A percentile compares a stretch with the other conserved stretches of the same genome.
Evolutionary conservation across 2,888 invertebrate genomes (phyloP).

Genomic region (Drosophila sordidula): DNA sequence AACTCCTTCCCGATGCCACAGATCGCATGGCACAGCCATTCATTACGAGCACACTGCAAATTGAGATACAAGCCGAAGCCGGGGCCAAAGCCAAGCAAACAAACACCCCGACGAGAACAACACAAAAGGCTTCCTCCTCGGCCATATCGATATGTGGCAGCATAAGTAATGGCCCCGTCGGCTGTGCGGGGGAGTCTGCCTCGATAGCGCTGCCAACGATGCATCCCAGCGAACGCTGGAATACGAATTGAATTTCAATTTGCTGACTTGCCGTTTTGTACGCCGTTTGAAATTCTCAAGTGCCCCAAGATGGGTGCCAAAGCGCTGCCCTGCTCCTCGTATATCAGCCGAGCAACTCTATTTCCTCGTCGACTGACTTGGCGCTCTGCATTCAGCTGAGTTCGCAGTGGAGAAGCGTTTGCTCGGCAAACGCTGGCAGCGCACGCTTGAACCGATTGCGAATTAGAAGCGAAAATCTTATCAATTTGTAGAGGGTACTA

Average conservation of each 20-base stretch:
- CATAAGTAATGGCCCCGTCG: slow-evolving; percentile 51
- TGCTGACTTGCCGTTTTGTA: slow-evolving; percentile 52
- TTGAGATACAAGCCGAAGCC: slow-evolving; percentile 69
- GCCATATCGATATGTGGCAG: slow-evolving; percentile 58
- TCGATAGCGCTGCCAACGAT: slow-evolving; percentile 24
- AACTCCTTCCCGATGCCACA: slow-evolving; percentile 34
- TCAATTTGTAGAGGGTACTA: no score
- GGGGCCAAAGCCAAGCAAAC: slow-evolving; percentile 26
- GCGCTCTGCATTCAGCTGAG: no score
- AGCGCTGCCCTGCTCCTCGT: slow-evolving; percentile 17
- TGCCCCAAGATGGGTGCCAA: slow-evolving; percentile 13
- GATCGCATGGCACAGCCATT: slow-evolving; percentile 56
- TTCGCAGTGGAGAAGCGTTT: no score
- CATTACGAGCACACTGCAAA: slow-evolving; percentile 69
- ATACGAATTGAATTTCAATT: slow-evolving; percentile 64
- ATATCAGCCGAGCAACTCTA: background rate
- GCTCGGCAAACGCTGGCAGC: no score
- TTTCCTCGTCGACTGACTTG: no score
- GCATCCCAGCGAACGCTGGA: slow-evolving; percentile 34
- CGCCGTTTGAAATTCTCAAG: slow-evolving; percentile 1
- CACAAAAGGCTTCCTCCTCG: slow-evolving; percentile 31
- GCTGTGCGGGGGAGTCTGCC: slow-evolving; percentile 39
- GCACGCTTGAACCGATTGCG: background rate
- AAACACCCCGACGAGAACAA: slow-evolving; percentile 20
- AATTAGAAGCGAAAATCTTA: background rate